Percentiles rank a stretch among this genome's conserved stretches.
These are phyloP conservation scores for Portunus trituberculatus DNA, from an alignment of 1,140 invertebrate species.

Conservation along the genomic window DNA sequence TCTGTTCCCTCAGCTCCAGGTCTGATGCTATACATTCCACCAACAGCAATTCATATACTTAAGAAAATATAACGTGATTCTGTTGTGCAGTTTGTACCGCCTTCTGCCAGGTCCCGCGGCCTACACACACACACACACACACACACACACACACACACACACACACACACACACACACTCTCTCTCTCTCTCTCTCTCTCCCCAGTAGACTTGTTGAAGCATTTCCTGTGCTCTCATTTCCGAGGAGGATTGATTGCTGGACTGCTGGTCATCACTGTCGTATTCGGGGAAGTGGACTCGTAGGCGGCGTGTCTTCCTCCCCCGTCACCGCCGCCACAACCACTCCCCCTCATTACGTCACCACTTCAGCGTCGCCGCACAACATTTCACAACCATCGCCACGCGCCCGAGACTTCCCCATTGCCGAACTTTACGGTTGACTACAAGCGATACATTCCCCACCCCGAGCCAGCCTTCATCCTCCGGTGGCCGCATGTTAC, in stretches of 20 bases:
- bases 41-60: no score
- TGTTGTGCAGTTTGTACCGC: not conserved
- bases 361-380: not conserved
- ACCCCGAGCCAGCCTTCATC: not conserved
- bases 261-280: not conserved
- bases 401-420: not conserved
- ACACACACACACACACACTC: no score
- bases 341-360: not conserved
- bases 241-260: not conserved
- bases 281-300: not conserved
- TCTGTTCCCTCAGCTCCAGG: no score
- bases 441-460: not conserved
- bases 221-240: constrained; percentile 13
- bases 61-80: not conserved
- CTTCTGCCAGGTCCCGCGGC: not conserved
- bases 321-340: not conserved
- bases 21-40: no score
- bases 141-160: no score
- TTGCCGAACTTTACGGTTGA: not conserved
- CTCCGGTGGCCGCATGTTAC: not conserved
- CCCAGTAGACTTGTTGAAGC: not conserved
- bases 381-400: not conserved
- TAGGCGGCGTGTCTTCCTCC: not conserved
- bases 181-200: no score
- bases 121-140: not conserved